These are phyloP conservation scores for Gymnogyps californianus DNA, from an alignment of 2,113 vertebrate species.

Conservation along the genomic window DNA sequence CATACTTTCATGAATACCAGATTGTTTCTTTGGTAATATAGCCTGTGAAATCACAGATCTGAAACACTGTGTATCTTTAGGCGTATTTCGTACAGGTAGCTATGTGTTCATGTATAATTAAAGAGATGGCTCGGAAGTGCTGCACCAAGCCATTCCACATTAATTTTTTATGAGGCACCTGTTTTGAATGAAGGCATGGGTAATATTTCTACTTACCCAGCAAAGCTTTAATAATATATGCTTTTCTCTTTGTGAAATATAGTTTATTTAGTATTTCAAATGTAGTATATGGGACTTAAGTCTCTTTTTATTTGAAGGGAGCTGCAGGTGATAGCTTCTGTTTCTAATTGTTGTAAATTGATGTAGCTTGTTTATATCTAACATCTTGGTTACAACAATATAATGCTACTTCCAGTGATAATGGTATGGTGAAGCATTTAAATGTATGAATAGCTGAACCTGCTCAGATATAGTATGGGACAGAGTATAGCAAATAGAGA, in stretches of 20 bases:
- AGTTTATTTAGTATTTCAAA: constrained; percentile 42
- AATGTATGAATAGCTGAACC: background rate
- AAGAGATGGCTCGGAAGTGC: constrained; percentile 24
- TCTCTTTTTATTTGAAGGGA: constrained; percentile 35
- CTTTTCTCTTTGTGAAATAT: constrained; percentile 10
- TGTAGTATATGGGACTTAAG: background rate
- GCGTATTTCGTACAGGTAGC: constrained; percentile 27
- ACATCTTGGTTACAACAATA: background rate
- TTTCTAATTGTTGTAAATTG: background rate
- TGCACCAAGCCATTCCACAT: constrained; percentile 45
- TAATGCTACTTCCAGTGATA: background rate
- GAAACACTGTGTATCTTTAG: background rate
- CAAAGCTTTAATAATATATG: constrained; percentile 61
- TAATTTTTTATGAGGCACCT: constrained; percentile 66
- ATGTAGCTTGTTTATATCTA: background rate
- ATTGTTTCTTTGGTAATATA: background rate
- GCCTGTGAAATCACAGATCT: constrained; percentile 20
- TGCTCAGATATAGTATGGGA: background rate
- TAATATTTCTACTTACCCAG: constrained; percentile 49
- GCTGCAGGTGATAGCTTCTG: background rate
- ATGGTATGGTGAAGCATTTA: background rate
- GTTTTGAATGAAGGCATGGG: constrained; percentile 30
- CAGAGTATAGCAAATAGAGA: background rate
- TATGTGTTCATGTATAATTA: constrained; percentile 47
- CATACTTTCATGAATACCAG: background rate